These are phyloP conservation scores for Gorsachius magnificus DNA, from an alignment of 2,797 vertebrate genomes.

Conservation along the genomic window DNA sequence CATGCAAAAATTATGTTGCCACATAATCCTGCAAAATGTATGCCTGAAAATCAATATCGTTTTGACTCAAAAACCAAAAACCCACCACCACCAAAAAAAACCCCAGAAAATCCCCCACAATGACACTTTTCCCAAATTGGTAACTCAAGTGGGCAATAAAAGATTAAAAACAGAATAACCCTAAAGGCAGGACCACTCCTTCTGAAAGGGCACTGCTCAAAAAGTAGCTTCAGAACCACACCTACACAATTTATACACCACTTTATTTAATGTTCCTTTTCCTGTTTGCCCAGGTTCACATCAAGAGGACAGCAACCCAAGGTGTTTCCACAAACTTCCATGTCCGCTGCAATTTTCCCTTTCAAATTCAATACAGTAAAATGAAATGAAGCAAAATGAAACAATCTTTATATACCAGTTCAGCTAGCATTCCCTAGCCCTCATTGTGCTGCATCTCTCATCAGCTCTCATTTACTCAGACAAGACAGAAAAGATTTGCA, in stretches of 20 bases:
- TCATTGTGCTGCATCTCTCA: constrained; percentile 65
- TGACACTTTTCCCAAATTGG: not conserved
- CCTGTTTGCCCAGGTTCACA: constrained; percentile 25
- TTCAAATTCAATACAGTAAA: constrained; percentile 61
- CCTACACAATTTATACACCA: constrained; percentile 9
- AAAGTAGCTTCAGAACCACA: constrained; percentile 32
- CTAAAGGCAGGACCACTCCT: not conserved
- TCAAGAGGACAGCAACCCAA: constrained; percentile 31
- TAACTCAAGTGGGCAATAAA: not conserved
- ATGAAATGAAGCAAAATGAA: constrained; percentile 69
- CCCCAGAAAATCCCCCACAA: not conserved
- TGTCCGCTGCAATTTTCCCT: constrained; percentile 45
- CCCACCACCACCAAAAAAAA: not conserved
- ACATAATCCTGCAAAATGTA: not conserved
- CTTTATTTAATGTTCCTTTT: constrained; percentile 44
- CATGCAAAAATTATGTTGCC: not conserved
- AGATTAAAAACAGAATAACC: constrained; percentile 11
- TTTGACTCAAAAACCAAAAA: not conserved
- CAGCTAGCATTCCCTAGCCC: constrained; percentile 57
- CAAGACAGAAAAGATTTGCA: constrained; percentile 66
- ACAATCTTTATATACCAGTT: constrained; percentile 53
- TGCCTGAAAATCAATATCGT: not conserved
- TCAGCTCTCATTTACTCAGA: constrained; percentile 74
- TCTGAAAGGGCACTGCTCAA: constrained; percentile 25
- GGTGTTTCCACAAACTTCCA: constrained; percentile 51